Conservation (phyloP, 2,113 vertebrate genomes). For the Thunnus maccoyii region DNA sequence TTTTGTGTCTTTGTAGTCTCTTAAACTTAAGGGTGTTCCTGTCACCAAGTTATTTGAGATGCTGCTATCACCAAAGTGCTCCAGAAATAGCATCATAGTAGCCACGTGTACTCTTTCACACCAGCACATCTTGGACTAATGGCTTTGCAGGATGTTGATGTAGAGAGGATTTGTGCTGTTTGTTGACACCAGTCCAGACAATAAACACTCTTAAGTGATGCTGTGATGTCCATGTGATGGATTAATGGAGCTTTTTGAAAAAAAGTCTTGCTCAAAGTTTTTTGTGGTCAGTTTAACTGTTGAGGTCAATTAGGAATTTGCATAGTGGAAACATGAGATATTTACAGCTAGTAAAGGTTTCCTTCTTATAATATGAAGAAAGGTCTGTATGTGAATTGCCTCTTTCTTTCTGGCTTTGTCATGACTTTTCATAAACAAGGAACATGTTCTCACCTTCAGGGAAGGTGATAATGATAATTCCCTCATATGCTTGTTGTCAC, state of each 20-base stretch:
- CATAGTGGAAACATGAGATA: neutral
- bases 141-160: constrained; percentile 43
- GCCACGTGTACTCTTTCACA: constrained; percentile 19
- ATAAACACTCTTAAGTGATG: constrained; percentile 15
- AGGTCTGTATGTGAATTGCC: neutral
- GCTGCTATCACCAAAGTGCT: constrained; percentile 55
- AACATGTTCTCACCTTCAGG: neutral
- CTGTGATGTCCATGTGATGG: neutral
- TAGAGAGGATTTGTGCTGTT: constrained; percentile 16
- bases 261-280: no score
- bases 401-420: neutral
- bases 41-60: constrained; percentile 54
- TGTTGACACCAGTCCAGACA: neutral
- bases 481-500: constrained; percentile 3
- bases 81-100: constrained; percentile 55
- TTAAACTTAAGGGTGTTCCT: constrained; percentile 37
- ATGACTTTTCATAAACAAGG: constrained; percentile 6
- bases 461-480: neutral
- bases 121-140: constrained; percentile 28
- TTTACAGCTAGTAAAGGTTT: constrained; percentile 3
- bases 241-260: neutral
- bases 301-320: neutral
- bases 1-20: constrained; percentile 51
- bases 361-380: neutral
- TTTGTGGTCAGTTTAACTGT: neutral